These are phyloP conservation scores for Drosophila affinis DNA, from an alignment of 2,888 invertebrate genomes.

Conservation along the genomic window DNA sequence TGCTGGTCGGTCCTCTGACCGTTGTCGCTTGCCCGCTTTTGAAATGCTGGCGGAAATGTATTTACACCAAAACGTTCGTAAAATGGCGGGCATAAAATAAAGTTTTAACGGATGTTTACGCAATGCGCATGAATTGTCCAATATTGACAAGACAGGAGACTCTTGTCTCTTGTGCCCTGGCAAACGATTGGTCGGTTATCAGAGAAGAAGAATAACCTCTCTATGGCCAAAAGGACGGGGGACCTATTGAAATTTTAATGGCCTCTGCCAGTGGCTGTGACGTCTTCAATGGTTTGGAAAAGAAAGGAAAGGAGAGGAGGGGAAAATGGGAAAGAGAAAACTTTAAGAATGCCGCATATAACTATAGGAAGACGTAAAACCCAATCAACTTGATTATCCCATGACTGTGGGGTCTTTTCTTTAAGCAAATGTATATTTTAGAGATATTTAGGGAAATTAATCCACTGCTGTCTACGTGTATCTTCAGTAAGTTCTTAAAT, in stretches of 20 bases:
- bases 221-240: slow-evolving; percentile 16
- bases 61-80: slow-evolving; percentile 74
- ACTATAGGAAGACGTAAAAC: neutral
- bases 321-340: neutral
- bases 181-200: slow-evolving; percentile 54
- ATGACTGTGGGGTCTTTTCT: neutral
- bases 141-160: slow-evolving; percentile 75
- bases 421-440: neutral
- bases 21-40: slow-evolving; percentile 5
- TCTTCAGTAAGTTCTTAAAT: neutral
- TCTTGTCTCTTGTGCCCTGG: neutral
- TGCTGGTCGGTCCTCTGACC: too few species aligned
- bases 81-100: slow-evolving; percentile 79
- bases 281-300: slow-evolving; percentile 20
- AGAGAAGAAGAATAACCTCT: slow-evolving; percentile 21
- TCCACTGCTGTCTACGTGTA: neutral
- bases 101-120: slow-evolving; percentile 78
- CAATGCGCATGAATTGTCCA: slow-evolving; percentile 78
- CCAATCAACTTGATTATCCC: neutral
- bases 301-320: neutral
- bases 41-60: slow-evolving; percentile 68
- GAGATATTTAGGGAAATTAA: neutral
- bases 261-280: slow-evolving; percentile 41
- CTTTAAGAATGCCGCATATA: slow-evolving; percentile 1
- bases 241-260: slow-evolving; percentile 66